phyloP scores from a whole-genome alignment of 2,797 vertebrate genomes.

The Hylomyscus alleni region DNA sequence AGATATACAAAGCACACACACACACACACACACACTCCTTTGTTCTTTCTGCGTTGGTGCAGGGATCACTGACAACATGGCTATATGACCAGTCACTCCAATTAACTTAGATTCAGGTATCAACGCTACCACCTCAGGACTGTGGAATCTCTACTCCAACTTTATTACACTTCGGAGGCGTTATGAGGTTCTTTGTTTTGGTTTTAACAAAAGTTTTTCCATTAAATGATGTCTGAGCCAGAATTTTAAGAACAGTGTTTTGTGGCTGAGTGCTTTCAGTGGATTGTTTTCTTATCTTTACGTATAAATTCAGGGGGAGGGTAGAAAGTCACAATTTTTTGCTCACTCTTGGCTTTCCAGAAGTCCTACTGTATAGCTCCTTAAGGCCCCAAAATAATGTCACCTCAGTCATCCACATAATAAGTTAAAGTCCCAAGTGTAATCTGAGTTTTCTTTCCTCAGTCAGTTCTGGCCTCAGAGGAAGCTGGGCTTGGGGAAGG shows the following conservation, averaged over 20 bases:
- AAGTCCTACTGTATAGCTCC: constrained; percentile 1
- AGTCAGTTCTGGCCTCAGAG: not conserved
- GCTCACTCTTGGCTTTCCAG: constrained; percentile 36
- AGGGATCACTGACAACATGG: not conserved
- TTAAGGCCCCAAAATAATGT: constrained; percentile 30
- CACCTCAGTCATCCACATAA: constrained; percentile 38
- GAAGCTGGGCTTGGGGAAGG: not conserved
- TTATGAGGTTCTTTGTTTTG: not conserved
- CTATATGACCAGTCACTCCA: constrained; percentile 9
- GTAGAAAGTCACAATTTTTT: constrained; percentile 4
- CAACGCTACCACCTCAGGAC: not conserved
- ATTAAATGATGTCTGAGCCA: constrained; percentile 52
- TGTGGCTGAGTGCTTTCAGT: not conserved
- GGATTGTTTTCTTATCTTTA: constrained; percentile 11
- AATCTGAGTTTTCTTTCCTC: constrained; percentile 45
- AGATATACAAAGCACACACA: not conserved
- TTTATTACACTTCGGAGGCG: constrained; percentile 46
- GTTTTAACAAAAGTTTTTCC: constrained; percentile 12
- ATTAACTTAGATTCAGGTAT: constrained; percentile 43
- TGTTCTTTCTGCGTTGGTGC: constrained; percentile 35
- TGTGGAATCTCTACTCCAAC: constrained; percentile 28
- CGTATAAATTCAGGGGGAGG: constrained; percentile 46
- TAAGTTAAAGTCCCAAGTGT: constrained; percentile 48
- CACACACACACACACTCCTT: not conserved
- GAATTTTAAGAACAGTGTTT: constrained; percentile 38